A percentile compares a stretch with the other conserved stretches of the same genome.
Conservation (phyloP, 2,797 vertebrate species). For the Acipenser ruthenus region DNA sequence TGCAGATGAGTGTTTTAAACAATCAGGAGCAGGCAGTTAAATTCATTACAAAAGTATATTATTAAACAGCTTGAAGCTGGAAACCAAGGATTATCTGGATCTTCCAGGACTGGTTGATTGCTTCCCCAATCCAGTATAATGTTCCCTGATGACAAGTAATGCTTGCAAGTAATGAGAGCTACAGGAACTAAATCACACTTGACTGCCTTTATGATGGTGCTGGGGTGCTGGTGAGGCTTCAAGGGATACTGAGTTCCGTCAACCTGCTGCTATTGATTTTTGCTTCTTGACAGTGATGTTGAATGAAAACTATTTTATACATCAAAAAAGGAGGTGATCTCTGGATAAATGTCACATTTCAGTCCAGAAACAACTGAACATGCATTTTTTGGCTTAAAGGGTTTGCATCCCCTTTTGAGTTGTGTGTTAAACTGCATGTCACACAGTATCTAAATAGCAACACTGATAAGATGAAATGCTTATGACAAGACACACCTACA, state of each 20-base stretch:
- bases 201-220: slow-evolving; percentile 32
- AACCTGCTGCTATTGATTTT: slow-evolving; percentile 32
- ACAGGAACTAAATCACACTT: slow-evolving; percentile 37
- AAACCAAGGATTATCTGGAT: slow-evolving; percentile 22
- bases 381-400: slow-evolving; percentile 2
- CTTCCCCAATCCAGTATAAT: slow-evolving; percentile 32
- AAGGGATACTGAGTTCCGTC: slow-evolving; percentile 31
- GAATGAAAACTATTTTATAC: slow-evolving; percentile 18
- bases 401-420: background rate
- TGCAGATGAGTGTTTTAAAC: too few relatives aligned
- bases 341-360: slow-evolving; percentile 8
- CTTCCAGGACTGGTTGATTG: slow-evolving; percentile 37
- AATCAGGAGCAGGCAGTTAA: too few relatives aligned
- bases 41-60: background rate
- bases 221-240: slow-evolving; percentile 25
- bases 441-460: background rate
- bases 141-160: slow-evolving; percentile 40
- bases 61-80: background rate
- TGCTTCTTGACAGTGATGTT: slow-evolving; percentile 19
- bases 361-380: slow-evolving; percentile 13
- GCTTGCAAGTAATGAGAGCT: slow-evolving; percentile 37
- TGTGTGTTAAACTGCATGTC: slow-evolving; percentile 4
- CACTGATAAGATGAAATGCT: slow-evolving; percentile 8
- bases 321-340: slow-evolving; percentile 6
- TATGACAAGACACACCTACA: slow-evolving; percentile 3